Percentiles rank a stretch among this genome's conserved stretches.
phyloP scores from a whole-genome alignment of 2,888 invertebrate species.

The Steromphala cineraria region DNA sequence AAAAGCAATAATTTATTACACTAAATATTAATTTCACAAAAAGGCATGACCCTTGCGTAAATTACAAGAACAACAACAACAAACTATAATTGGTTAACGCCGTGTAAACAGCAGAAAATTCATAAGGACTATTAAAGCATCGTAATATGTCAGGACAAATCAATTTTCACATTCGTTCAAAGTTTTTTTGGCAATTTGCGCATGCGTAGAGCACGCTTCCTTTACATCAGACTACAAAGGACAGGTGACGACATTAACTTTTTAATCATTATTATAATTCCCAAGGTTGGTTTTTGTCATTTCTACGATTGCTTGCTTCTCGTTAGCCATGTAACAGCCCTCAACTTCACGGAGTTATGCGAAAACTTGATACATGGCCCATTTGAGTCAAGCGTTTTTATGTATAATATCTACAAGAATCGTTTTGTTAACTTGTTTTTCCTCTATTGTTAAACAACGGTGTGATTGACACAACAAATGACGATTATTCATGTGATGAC shows the following conservation, averaged over 20 bases:
- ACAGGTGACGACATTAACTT: conserved; percentile 12
- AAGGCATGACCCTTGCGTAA: neutral
- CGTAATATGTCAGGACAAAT: neutral
- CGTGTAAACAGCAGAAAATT: conserved; percentile 1
- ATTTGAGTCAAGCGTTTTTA: neutral
- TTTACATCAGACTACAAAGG: conserved; percentile 1
- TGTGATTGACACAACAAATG: conserved; percentile 10
- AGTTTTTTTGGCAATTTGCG: neutral
- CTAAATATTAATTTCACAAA: neutral
- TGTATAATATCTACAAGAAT: neutral
- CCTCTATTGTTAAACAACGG: neutral
- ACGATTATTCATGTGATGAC: neutral
- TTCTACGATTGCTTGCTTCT: neutral
- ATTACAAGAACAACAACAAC: neutral
- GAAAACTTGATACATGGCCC: neutral
- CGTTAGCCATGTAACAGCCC: neutral
- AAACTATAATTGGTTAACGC: neutral
- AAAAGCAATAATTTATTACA: neutral
- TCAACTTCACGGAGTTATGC: neutral
- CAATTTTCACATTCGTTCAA: neutral
- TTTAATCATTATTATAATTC: neutral
- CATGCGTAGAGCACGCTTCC: neutral
- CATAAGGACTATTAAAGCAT: neutral
- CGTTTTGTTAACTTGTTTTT: neutral
- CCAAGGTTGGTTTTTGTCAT: neutral